Conservation (phyloP, 1,140 invertebrate species). For the Leptopilina boulardi region DNA sequence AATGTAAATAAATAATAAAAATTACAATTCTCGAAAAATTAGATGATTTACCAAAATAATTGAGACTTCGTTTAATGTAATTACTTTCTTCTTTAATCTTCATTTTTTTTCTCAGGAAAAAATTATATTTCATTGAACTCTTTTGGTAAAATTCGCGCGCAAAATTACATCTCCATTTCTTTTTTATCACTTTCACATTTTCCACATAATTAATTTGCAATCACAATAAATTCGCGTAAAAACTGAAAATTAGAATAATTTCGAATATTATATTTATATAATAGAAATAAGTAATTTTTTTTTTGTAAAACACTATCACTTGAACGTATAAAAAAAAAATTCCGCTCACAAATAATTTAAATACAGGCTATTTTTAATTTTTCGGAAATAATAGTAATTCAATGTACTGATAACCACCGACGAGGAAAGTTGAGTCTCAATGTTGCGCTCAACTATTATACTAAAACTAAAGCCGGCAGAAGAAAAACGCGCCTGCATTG, state of each 20-base stretch:
- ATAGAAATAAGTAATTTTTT: no score
- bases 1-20: no score
- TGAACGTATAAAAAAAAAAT: neutral
- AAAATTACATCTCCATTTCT: slow-evolving; percentile 9
- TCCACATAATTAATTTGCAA: no score
- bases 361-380: neutral
- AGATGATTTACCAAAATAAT: slow-evolving; percentile 64
- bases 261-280: no score
- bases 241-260: no score
- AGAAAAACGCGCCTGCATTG: slow-evolving; percentile 16
- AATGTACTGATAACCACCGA: neutral
- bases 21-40: no score
- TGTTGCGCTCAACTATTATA: slow-evolving; percentile 15
- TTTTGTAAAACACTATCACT: neutral
- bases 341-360: neutral
- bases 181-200: no score
- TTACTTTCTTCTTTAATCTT: slow-evolving; percentile 68
- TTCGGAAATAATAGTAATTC: neutral
- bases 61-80: slow-evolving; percentile 64
- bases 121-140: neutral
- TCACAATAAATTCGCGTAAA: no score
- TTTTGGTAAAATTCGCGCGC: neutral
- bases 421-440: neutral
- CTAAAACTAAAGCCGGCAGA: slow-evolving; percentile 1
- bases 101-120: slow-evolving; percentile 56